Evolutionary conservation across 2,797 vertebrate genomes (phyloP).

Genomic region (Psittacula derbiana): DNA sequence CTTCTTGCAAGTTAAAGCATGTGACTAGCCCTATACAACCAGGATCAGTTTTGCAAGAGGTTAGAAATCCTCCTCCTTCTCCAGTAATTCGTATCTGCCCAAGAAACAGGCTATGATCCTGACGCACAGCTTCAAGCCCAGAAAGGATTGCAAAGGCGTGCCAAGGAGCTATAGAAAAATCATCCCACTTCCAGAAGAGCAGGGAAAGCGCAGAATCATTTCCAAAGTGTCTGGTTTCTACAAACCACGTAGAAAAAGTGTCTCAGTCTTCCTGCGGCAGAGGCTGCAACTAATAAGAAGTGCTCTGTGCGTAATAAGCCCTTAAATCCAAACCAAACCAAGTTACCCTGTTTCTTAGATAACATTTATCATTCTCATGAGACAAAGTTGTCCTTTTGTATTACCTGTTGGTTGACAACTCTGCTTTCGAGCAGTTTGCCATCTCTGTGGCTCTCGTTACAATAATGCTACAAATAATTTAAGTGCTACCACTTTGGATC

Average conservation of each 20-base stretch:
- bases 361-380: background rate
- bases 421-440: background rate
- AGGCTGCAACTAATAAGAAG: background rate
- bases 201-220: background rate
- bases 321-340: constrained; percentile 9
- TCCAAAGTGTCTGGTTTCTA: background rate
- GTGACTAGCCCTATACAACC: background rate
- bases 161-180: background rate
- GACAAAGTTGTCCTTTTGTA: background rate
- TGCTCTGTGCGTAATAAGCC: background rate
- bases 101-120: background rate
- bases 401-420: background rate
- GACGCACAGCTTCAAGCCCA: background rate
- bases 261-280: background rate
- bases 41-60: background rate
- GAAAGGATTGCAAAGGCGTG: background rate
- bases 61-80: background rate
- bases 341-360: background rate
- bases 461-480: constrained; percentile 21
- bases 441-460: background rate
- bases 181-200: background rate
- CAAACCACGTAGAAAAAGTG: background rate
- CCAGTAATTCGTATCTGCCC: background rate
- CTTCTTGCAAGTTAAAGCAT: background rate
- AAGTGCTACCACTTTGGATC: constrained; percentile 15